A percentile compares a stretch with the other conserved stretches of the same genome.
Evolutionary conservation across 2,797 vertebrate species (phyloP).

Genomic region (Rhinella marina): DNA sequence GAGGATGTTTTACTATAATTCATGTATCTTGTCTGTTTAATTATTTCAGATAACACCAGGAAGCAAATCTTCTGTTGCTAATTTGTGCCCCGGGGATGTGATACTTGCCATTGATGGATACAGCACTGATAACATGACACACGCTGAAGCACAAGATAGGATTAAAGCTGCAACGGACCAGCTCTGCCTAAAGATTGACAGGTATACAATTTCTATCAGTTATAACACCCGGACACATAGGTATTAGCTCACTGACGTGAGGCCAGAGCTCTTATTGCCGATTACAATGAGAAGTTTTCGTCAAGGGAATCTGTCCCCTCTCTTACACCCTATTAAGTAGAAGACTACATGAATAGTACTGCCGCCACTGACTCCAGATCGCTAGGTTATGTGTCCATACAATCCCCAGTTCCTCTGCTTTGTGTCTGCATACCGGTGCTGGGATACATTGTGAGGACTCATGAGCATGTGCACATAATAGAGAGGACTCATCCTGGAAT

Average conservation of each 20-base stretch:
- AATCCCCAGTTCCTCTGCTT: too few relatives aligned
- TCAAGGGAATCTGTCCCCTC: background rate
- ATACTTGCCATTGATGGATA: constrained; percentile 92
- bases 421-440: too few relatives aligned
- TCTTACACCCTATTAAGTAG: too few relatives aligned
- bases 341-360: too few relatives aligned
- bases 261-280: background rate
- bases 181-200: constrained; percentile 89
- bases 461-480: too few relatives aligned
- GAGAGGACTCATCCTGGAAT: too few relatives aligned
- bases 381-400: background rate
- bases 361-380: too few relatives aligned
- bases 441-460: too few relatives aligned
- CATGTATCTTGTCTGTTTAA: background rate
- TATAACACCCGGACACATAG: background rate
- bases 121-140: constrained; percentile 87
- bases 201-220: constrained; percentile 73
- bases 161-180: constrained; percentile 86
- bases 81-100: constrained; percentile 89
- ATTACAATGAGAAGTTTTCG: background rate
- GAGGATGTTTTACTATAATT: background rate
- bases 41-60: constrained; percentile 89
- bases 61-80: constrained; percentile 88
- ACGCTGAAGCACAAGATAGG: constrained; percentile 92
- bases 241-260: background rate